A percentile compares a stretch with the other conserved stretches of the same genome.
Conservation (phyloP, 2,797 vertebrate genomes). For the Bothrops alternatus region DNA sequence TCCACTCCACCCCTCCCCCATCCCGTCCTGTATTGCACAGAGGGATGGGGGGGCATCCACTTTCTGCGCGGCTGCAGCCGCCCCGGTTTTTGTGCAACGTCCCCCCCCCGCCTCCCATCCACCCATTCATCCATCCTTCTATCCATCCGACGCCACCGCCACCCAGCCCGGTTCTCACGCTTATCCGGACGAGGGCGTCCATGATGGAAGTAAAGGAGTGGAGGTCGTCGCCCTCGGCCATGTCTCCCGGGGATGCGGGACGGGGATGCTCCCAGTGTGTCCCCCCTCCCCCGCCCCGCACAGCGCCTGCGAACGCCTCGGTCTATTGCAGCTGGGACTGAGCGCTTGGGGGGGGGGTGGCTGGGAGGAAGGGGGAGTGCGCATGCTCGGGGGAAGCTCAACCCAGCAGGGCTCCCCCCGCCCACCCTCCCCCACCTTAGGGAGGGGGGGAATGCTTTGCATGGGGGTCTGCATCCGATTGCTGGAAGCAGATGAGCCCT, state of each 20-base stretch:
- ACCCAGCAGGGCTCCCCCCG: background rate
- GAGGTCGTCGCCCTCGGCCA: constrained; percentile 87
- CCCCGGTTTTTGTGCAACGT: too few species aligned
- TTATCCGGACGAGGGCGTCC: constrained; percentile 92
- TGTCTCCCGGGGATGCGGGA: constrained; percentile 49
- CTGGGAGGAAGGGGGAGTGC: constrained; percentile 50
- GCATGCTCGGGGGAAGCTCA: constrained; percentile 62
- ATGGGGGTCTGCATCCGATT: background rate
- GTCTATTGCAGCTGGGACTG: constrained; percentile 56
- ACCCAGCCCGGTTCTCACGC: constrained; percentile 76
- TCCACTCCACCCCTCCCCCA: background rate
- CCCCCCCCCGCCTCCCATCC: rapidly evolving
- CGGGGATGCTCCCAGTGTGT: background rate
- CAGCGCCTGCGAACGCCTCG: constrained; percentile 48
- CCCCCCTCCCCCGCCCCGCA: constrained; percentile 27
- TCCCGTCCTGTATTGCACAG: background rate
- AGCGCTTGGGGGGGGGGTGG: constrained; percentile 31
- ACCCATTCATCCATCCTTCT: background rate
- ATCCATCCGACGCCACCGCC: background rate
- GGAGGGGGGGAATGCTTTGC: too few species aligned
- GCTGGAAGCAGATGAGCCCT: background rate
- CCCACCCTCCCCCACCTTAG: background rate
- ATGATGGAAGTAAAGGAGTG: constrained; percentile 92
- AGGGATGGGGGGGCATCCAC: background rate
- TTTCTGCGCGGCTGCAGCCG: too few species aligned